These are phyloP conservation scores for Buphagus erythrorhynchus DNA, from an alignment of 2,797 vertebrate genomes.

Conservation along the genomic window DNA sequence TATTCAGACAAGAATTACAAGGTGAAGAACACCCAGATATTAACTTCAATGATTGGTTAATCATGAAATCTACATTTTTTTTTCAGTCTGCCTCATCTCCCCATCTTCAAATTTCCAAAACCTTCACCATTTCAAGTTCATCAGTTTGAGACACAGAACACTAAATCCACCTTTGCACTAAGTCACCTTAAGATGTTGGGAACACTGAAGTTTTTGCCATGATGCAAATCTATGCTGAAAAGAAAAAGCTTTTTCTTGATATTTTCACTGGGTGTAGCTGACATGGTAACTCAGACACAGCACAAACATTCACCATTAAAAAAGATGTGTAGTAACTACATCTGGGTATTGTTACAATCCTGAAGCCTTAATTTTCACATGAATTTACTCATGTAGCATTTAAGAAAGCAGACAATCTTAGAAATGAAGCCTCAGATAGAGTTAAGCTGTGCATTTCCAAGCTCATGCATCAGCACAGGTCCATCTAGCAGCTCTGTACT, in stretches of 20 bases:
- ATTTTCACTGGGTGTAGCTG: not conserved
- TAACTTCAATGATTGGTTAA: not conserved
- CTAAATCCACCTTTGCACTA: not conserved
- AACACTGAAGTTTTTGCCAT: not conserved
- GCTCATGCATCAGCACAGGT: not conserved
- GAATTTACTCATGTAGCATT: not conserved
- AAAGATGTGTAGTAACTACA: not conserved
- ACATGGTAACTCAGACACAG: not conserved
- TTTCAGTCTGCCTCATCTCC: not conserved
- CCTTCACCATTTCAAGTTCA: not conserved
- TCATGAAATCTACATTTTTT: not conserved
- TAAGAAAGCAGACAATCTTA: not conserved
- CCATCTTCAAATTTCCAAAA: not conserved
- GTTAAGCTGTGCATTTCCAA: not conserved
- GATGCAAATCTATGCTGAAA: not conserved
- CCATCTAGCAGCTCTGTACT: not conserved
- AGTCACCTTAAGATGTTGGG: not conserved
- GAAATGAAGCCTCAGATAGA: not conserved
- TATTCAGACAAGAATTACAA: not conserved
- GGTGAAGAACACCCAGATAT: not conserved
- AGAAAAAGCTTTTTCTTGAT: not conserved
- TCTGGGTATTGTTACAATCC: rapidly evolving
- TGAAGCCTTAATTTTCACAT: not conserved
- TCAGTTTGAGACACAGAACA: not conserved
- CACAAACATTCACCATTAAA: not conserved